Evolutionary conservation across 2,888 invertebrate genomes (phyloP), one percentile per base, ranked within the genome.

Genomic region (Parnassius orleans): DNA sequence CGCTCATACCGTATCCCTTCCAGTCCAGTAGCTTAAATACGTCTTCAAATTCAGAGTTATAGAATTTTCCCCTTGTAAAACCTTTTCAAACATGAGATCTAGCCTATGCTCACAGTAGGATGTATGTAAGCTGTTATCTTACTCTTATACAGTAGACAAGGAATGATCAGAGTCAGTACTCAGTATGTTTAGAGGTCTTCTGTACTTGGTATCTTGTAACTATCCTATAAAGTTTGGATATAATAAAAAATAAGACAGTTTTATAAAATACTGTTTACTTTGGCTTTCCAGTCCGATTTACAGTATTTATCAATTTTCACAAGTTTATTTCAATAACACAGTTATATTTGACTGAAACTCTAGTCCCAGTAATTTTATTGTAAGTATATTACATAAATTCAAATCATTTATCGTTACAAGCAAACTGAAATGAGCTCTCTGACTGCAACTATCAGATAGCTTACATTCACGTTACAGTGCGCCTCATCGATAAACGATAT

Each of bases 201-300:
- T 7, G 33, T 33, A 33, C 33, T 33, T 33, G 33, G 7, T 33
- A 33, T 7, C 7, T 33, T 33, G 33, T 33, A 33, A 33, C 33
- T 24, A 33, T 33, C 5, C 5, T 33, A 33, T 33, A 33, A 33
- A 33, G 33, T 7, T 19, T 14, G 51, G 52, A 56, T 59, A 58
- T 50, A 57, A 61, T 61, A 68, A 70, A 64, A 60, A 63, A 66
- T 48, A 54, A 46, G 51, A 58, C 56, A 57, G 67, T 65, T 74
- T 68, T 88, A 87, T 83, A 87, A 90, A 91, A 90, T 90, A 91
- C 90, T 90, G 90, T 90, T 90, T 90, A 90, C 90, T 91, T 91
- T 91, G 90, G 90, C 90, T 90, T 89, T 84, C 79, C 87, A 90
- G 84, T 90, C 90, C 82, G 85, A 88, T 88, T 86, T 87, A 90